phyloP scores from a whole-genome alignment of 2,888 invertebrate genomes.

The Eristalis tenax region DNA sequence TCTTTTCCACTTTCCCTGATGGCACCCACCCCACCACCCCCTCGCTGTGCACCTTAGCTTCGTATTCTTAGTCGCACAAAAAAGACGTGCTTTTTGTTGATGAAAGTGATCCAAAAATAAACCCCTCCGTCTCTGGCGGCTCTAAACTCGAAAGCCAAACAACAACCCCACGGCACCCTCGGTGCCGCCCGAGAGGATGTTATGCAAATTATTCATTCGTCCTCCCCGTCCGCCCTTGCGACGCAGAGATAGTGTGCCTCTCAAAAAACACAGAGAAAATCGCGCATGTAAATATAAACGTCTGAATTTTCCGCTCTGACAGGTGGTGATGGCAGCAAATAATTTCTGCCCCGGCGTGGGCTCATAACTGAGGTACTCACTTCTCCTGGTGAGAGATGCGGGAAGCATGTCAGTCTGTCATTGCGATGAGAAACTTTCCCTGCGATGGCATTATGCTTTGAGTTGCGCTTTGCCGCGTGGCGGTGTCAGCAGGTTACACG shows the following conservation, averaged over 20 bases:
- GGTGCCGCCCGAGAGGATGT: slow-evolving; percentile 1
- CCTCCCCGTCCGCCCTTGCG: background rate
- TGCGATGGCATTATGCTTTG: background rate
- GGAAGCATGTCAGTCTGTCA: slow-evolving; percentile 2
- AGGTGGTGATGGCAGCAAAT: slow-evolving; percentile 27
- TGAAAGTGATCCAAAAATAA: slow-evolving; percentile 19
- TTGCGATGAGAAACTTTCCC: background rate
- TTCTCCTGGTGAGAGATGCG: background rate
- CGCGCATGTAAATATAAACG: slow-evolving; percentile 9
- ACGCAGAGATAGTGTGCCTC: background rate
- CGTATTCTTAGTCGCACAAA: background rate
- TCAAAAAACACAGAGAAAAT: background rate
- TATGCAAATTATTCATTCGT: slow-evolving; percentile 17
- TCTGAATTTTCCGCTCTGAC: slow-evolving; percentile 11
- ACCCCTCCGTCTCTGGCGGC: background rate
- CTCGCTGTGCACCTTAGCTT: background rate
- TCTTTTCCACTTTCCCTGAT: background rate
- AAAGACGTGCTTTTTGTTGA: background rate
- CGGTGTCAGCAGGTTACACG: background rate
- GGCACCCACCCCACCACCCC: background rate
- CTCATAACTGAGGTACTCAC: background rate
- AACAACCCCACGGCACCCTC: background rate
- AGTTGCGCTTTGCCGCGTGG: background rate
- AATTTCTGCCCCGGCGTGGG: background rate
- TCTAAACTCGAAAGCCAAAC: background rate